A percentile compares a stretch with the other conserved stretches of the same genome.
Conservation (phyloP, 2,113 vertebrate genomes). For the Gracilinanus agilis region DNA sequence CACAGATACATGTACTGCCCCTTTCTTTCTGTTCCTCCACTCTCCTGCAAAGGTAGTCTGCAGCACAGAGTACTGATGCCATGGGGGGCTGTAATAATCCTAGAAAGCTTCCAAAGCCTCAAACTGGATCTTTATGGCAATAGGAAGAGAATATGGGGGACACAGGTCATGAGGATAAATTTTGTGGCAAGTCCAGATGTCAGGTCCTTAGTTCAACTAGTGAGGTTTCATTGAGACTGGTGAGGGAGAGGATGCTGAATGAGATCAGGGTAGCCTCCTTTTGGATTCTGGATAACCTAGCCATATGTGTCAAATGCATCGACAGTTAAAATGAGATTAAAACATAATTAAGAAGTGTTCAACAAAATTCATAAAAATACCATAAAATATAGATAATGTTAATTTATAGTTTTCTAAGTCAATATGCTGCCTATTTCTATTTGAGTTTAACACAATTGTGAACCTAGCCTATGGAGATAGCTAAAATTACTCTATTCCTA, state of each 20-base stretch:
- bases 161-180: background rate
- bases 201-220: background rate
- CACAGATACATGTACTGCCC: background rate
- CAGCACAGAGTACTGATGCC: background rate
- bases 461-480: background rate
- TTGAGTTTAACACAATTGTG: background rate
- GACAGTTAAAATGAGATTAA: background rate
- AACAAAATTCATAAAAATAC: background rate
- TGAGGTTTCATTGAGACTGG: background rate
- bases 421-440: background rate
- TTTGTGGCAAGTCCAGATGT: background rate
- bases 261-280: background rate
- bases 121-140: background rate
- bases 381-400: background rate
- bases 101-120: background rate
- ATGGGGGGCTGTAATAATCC: no score
- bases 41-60: background rate
- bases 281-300: background rate
- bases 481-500: background rate
- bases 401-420: background rate
- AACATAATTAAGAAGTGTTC: background rate
- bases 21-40: background rate
- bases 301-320: background rate
- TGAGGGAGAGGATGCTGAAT: background rate
- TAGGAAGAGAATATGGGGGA: background rate